phyloP scores from a whole-genome alignment of 2,797 vertebrate genomes.

The Lacerta agilis region DNA sequence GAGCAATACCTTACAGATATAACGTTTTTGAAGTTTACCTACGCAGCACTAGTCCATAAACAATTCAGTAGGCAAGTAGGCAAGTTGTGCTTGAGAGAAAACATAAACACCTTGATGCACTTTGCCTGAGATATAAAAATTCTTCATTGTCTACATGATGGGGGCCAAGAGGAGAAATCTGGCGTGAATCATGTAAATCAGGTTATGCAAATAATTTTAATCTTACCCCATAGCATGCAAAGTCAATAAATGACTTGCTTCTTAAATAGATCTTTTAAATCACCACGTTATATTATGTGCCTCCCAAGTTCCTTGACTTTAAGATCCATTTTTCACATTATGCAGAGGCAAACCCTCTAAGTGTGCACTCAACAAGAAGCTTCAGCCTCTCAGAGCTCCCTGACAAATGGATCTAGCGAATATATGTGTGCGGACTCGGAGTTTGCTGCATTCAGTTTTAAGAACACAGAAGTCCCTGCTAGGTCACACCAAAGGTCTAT shows the following conservation, averaged over 20 bases:
- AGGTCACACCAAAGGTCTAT: neutral
- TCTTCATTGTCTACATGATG: neutral
- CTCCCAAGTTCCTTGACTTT: neutral
- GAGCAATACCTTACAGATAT: neutral
- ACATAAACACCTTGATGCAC: neutral
- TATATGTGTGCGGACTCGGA: too few species aligned
- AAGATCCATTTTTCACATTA: neutral
- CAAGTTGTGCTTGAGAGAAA: neutral
- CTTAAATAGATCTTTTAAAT: neutral
- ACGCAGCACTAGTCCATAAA: neutral
- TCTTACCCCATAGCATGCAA: conserved; percentile 3
- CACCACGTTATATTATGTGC: neutral
- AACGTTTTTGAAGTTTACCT: conserved; percentile 21
- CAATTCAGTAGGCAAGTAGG: conserved; percentile 6
- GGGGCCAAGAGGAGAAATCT: neutral
- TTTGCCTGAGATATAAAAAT: neutral
- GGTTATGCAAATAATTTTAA: neutral
- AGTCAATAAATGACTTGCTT: neutral
- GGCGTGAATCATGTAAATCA: neutral
- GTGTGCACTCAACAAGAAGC: neutral
- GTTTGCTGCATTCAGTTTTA: neutral
- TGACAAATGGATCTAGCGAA: neutral
- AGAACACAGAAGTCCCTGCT: neutral
- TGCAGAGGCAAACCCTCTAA: neutral
- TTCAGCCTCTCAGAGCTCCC: neutral